Evolutionary conservation across 2,888 invertebrate species (phyloP).

Genomic region (Hirtodrosophila trivittata): DNA sequence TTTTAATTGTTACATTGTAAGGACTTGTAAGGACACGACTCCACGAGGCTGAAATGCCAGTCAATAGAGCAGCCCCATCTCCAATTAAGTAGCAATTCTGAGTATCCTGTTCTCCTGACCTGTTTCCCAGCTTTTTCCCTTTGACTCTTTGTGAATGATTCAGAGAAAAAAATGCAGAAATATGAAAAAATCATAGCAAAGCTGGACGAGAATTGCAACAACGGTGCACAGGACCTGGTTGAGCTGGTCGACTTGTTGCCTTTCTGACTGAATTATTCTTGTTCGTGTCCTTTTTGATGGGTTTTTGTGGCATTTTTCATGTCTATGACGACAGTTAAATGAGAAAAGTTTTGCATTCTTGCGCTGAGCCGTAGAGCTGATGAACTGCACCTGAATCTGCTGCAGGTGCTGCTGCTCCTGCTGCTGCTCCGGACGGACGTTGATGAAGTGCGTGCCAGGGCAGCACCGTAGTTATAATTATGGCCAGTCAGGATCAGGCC

Average conservation of each 20-base stretch:
- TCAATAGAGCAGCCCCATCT: too few relatives aligned
- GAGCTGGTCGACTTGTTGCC: conserved; percentile 1
- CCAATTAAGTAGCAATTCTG: too few relatives aligned
- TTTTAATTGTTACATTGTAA: conserved; percentile 56
- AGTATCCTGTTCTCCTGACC: too few relatives aligned
- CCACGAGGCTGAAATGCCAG: too few relatives aligned
- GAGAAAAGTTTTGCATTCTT: conserved; percentile 74
- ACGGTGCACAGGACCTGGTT: conserved; percentile 3
- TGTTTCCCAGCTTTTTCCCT: too few relatives aligned
- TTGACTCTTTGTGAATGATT: too few relatives aligned
- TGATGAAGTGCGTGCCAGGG: too few relatives aligned
- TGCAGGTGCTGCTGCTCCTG: background rate
- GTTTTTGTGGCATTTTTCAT: conserved; percentile 27
- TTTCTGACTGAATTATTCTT: background rate
- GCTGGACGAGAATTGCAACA: conserved; percentile 3
- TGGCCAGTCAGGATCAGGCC: too few relatives aligned
- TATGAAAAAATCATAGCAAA: background rate
- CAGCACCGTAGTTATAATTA: too few relatives aligned
- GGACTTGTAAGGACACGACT: too few relatives aligned
- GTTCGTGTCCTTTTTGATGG: background rate
- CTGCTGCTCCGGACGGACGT: too few relatives aligned
- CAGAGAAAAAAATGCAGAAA: background rate
- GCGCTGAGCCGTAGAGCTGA: conserved; percentile 24
- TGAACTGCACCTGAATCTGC: conserved; percentile 18
- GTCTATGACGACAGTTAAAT: conserved; percentile 72